A percentile compares a stretch with the other conserved stretches of the same genome.
Evolutionary conservation across 2,797 vertebrate genomes (phyloP).

Genomic region (Adrianichthys oophorus): DNA sequence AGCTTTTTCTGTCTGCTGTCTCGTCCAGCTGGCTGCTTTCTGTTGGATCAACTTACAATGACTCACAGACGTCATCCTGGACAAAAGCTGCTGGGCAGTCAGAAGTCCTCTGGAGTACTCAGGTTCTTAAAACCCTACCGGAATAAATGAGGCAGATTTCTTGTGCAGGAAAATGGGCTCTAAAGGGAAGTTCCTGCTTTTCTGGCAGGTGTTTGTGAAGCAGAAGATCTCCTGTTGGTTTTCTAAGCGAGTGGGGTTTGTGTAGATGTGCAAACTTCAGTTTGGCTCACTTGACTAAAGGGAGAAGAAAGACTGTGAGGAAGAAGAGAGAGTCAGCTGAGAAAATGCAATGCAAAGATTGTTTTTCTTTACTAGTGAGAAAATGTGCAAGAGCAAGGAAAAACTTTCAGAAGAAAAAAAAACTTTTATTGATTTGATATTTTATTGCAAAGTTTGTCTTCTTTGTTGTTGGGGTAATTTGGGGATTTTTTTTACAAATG

Average conservation of each 20-base stretch:
- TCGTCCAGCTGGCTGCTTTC: conserved; percentile 39
- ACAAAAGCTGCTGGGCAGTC: conserved; percentile 38
- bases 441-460: too few relatives aligned
- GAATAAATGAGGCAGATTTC: conserved; percentile 20
- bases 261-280: conserved; percentile 7
- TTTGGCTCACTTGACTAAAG: conserved; percentile 27
- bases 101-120: conserved; percentile 18
- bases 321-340: not conserved
- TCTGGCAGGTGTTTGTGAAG: conserved; percentile 34
- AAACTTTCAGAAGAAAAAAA: too few relatives aligned
- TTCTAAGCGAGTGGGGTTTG: conserved; percentile 11
- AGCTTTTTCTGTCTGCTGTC: conserved; percentile 20
- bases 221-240: conserved; percentile 37
- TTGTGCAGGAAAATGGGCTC: conserved; percentile 35
- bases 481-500: too few relatives aligned
- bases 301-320: conserved; percentile 8
- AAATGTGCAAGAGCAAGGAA: too few relatives aligned
- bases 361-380: too few relatives aligned
- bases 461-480: too few relatives aligned
- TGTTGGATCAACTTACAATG: conserved; percentile 38
- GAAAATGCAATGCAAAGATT: conserved; percentile 5
- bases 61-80: conserved; percentile 25
- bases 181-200: conserved; percentile 19
- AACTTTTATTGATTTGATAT: too few relatives aligned
- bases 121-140: conserved; percentile 34